A percentile compares a stretch with the other conserved stretches of the same genome.
Conservation (phyloP, 2,888 invertebrate genomes). For the Eupsilia transversa region DNA sequence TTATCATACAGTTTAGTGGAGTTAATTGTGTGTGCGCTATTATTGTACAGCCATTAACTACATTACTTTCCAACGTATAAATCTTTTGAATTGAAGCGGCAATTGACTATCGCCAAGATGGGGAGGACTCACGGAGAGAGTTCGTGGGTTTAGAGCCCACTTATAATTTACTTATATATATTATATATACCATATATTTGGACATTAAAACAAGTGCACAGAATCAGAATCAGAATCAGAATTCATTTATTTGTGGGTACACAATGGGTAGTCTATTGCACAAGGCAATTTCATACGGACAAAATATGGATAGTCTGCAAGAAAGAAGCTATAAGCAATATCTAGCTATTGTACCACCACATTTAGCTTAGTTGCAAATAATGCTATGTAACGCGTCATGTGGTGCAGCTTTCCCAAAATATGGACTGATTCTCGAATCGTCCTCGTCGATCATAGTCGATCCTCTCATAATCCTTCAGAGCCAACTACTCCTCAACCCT, state of each 20-base stretch:
- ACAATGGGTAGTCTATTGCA: background rate
- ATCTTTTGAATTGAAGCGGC: conserved; percentile 24
- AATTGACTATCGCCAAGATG: background rate
- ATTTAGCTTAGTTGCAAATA: background rate
- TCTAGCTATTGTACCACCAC: background rate
- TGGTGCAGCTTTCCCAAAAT: background rate
- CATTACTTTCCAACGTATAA: conserved; percentile 37
- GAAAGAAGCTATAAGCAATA: background rate
- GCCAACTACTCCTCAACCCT: conserved; percentile 60
- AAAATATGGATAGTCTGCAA: background rate
- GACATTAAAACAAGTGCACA: background rate
- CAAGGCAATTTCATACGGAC: background rate
- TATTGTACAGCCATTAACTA: conserved; percentile 42
- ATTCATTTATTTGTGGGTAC: no score
- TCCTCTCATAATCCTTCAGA: background rate
- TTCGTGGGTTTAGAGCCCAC: background rate
- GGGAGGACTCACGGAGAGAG: background rate
- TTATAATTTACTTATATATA: background rate
- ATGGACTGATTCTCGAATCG: background rate
- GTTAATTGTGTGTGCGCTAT: conserved; percentile 53
- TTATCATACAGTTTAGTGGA: conserved; percentile 43
- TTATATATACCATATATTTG: background rate
- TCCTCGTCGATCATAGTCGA: no score
- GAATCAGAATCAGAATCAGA: no score
- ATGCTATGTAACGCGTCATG: background rate